Evolutionary conservation across 2,797 vertebrate species (phyloP).

Genomic region (Alectoris magna): DNA sequence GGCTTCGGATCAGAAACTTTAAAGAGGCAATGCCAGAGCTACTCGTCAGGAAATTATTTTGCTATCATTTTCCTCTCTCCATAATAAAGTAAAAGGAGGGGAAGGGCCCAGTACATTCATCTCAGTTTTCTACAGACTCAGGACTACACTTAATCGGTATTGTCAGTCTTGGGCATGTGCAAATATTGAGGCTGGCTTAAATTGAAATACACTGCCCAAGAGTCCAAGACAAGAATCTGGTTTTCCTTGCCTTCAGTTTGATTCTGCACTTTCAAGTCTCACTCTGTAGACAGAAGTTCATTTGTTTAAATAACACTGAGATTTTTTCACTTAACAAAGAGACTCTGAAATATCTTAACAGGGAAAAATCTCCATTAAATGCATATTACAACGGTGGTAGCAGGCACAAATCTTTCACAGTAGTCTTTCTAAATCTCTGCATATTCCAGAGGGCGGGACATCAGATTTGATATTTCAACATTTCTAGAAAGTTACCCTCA

Average conservation of each 20-base stretch:
- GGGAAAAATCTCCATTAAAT: neutral
- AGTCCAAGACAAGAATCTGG: neutral
- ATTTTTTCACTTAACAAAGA: neutral
- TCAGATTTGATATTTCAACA: neutral
- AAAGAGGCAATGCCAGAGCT: neutral
- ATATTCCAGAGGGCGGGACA: neutral
- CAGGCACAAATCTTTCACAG: neutral
- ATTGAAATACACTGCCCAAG: neutral
- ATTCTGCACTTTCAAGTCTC: neutral
- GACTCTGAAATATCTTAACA: neutral
- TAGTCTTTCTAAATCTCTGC: neutral
- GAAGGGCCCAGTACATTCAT: neutral
- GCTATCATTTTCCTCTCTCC: neutral
- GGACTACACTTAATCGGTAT: neutral
- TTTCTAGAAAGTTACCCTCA: neutral
- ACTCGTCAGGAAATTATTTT: neutral
- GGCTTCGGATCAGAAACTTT: neutral
- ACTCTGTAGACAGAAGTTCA: neutral
- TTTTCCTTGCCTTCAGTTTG: neutral
- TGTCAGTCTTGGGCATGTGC: neutral
- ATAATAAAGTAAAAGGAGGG: neutral
- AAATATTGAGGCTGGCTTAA: neutral
- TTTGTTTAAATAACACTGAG: neutral
- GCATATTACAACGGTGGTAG: neutral
- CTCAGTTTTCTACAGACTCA: neutral